phyloP scores from a whole-genome alignment of 2,113 vertebrate species.

The Eurystomus gularis region DNA sequence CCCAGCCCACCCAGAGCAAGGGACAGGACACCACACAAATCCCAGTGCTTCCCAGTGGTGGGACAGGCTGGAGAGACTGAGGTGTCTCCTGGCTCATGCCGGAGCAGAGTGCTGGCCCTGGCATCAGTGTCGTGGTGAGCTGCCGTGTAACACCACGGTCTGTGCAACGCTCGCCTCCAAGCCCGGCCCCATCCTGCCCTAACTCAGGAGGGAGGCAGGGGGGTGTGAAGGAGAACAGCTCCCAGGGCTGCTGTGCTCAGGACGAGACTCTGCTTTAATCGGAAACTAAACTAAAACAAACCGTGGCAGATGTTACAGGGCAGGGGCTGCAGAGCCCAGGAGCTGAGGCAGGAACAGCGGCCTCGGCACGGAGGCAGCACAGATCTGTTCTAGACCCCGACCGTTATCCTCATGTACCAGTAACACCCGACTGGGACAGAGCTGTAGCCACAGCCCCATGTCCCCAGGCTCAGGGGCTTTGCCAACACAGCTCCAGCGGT shows the following conservation, averaged over 20 bases:
- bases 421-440: too few species aligned
- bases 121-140: fast-evolving
- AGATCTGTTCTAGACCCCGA: neutral
- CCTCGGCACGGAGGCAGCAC: too few species aligned
- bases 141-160: neutral
- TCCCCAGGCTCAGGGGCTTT: neutral
- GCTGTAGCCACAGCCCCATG: fast-evolving
- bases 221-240: neutral
- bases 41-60: fast-evolving
- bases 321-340: neutral
- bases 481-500: neutral
- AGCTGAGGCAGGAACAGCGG: too few species aligned
- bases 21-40: neutral
- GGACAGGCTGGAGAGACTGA: neutral
- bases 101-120: neutral
- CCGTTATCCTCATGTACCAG: neutral
- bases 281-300: neutral
- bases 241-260: neutral
- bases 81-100: fast-evolving
- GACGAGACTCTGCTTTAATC: neutral
- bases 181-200: neutral
- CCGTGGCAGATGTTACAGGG: neutral
- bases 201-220: neutral
- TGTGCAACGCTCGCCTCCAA: fast-evolving
- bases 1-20: fast-evolving